Percentiles rank a stretch among this genome's conserved stretches.
Evolutionary conservation across 2,888 invertebrate genomes (phyloP).

Genomic region (Drosophila diplacantha): DNA sequence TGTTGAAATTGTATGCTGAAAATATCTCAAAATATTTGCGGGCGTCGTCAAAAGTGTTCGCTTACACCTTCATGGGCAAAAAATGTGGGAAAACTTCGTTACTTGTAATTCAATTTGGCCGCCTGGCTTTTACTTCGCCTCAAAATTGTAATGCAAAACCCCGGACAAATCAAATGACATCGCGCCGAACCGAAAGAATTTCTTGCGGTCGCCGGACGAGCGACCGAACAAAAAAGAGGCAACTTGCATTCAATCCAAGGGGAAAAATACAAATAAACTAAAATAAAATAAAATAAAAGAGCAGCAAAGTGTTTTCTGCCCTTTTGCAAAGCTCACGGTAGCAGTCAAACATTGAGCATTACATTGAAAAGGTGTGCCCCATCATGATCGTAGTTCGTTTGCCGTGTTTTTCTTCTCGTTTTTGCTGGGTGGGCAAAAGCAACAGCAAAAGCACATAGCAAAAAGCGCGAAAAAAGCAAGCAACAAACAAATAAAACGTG

Average conservation of each 20-base stretch:
- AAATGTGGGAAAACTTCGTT: slow-evolving; percentile 73
- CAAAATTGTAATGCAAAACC: slow-evolving; percentile 74
- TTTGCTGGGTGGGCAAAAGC: slow-evolving; percentile 24
- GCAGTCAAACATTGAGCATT: slow-evolving; percentile 37
- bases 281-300: slow-evolving; percentile 32
- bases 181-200: slow-evolving; percentile 64
- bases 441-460: slow-evolving; percentile 35
- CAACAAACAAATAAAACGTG: slow-evolving; percentile 50
- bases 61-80: slow-evolving; percentile 67
- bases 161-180: slow-evolving; percentile 68
- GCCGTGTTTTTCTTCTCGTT: slow-evolving; percentile 18
- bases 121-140: slow-evolving; percentile 38
- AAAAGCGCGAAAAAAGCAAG: slow-evolving; percentile 48
- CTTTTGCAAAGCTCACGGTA: slow-evolving; percentile 43
- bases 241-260: slow-evolving; percentile 66
- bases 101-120: slow-evolving; percentile 70
- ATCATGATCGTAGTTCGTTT: slow-evolving; percentile 28
- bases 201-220: slow-evolving; percentile 58
- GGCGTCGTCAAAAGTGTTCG: slow-evolving; percentile 69
- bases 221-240: slow-evolving; percentile 30
- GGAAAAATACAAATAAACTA: slow-evolving; percentile 14
- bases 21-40: slow-evolving; percentile 73
- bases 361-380: slow-evolving; percentile 46
- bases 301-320: slow-evolving; percentile 39
- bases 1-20: slow-evolving; percentile 65